phyloP scores from a whole-genome alignment of 2,113 vertebrate species.

The Amphiprion ocellaris region DNA sequence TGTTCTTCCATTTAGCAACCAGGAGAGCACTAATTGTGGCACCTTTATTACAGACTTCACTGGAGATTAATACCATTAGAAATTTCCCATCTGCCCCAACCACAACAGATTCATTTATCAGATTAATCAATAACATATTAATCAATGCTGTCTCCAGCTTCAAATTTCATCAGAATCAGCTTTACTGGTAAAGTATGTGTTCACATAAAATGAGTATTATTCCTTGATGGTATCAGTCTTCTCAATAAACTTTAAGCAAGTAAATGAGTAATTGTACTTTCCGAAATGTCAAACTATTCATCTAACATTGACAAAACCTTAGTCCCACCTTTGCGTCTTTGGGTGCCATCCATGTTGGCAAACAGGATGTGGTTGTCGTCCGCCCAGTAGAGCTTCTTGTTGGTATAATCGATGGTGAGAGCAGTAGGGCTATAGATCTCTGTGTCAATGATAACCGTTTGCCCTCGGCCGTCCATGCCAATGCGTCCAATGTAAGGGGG shows the following conservation, averaged over 20 bases:
- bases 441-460: slow-evolving; percentile 90
- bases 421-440: slow-evolving; percentile 95
- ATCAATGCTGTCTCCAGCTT: no score
- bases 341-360: slow-evolving; percentile 94
- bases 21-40: neutral
- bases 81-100: neutral
- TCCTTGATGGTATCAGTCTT: neutral
- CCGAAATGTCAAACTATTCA: neutral
- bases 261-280: neutral
- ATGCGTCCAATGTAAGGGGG: slow-evolving; percentile 93
- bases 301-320: neutral
- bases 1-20: neutral
- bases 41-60: neutral
- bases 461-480: slow-evolving; percentile 95
- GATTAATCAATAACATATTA: neutral
- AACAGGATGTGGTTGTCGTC: slow-evolving; percentile 97
- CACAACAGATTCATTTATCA: neutral
- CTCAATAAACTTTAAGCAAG: neutral
- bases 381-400: slow-evolving; percentile 96
- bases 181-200: no score
- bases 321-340: slow-evolving; percentile 90
- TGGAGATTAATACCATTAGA: neutral
- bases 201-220: no score
- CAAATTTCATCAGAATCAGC: no score
- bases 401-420: slow-evolving; percentile 97